Conservation (phyloP, 2,113 vertebrate species). For the Chlamydotis undulata region DNA sequence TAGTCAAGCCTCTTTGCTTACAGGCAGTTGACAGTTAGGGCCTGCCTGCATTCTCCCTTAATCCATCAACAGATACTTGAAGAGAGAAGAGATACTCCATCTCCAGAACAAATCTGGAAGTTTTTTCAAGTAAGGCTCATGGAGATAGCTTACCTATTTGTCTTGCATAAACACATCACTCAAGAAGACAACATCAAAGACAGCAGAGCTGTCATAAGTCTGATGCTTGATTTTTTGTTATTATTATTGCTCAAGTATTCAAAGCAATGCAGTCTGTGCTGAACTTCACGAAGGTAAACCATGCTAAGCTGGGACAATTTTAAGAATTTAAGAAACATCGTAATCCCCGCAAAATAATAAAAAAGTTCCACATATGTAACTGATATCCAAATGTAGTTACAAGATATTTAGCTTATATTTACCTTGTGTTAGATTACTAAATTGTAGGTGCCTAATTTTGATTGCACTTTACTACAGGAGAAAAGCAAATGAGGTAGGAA, state of each 20-base stretch:
- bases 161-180: conserved; percentile 30
- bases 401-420: neutral
- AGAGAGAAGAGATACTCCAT: neutral
- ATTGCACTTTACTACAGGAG: neutral
- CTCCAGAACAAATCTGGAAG: conserved; percentile 30
- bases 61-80: conserved; percentile 50
- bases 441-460: neutral
- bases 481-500: neutral
- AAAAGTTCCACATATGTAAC: neutral
- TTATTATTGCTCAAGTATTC: neutral
- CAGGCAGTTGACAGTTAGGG: neutral
- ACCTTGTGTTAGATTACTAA: neutral
- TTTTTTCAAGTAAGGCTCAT: conserved; percentile 28
- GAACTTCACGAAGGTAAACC: neutral
- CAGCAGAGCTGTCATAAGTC: neutral
- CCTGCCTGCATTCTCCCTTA: conserved; percentile 16
- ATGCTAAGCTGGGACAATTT: neutral
- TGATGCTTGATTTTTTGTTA: neutral
- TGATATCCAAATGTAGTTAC: neutral
- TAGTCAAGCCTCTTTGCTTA: neutral
- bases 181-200: conserved; percentile 16
- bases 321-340: neutral
- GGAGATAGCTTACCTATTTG: neutral
- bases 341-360: neutral
- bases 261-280: conserved; percentile 6